Percentiles rank a stretch among this genome's conserved stretches.
These are phyloP conservation scores for Acrobasis suavella DNA, from an alignment of 2,888 invertebrate species.

Conservation along the genomic window DNA sequence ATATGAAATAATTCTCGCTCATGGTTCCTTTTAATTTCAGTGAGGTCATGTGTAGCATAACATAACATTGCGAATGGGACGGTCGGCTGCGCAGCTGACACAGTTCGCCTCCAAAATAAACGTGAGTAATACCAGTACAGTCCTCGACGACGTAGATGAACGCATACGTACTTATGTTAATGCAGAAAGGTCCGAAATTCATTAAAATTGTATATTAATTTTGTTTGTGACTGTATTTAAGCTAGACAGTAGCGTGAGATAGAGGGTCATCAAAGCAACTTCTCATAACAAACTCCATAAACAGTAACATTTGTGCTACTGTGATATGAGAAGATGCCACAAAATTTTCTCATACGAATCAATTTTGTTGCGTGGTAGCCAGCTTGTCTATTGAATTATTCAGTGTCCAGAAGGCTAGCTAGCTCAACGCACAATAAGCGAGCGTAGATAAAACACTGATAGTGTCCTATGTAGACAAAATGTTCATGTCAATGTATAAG, in stretches of 20 bases:
- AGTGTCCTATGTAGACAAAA: no score
- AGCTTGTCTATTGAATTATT: no score
- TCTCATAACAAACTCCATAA: constrained; percentile 12
- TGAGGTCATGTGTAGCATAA: constrained; percentile 22
- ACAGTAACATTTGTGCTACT: background rate
- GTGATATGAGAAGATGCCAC: background rate
- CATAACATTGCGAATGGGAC: constrained; percentile 16
- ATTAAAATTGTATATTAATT: background rate
- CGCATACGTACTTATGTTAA: background rate
- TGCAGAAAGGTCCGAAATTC: background rate
- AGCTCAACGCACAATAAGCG: no score
- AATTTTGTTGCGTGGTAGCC: background rate
- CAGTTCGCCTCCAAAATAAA: constrained; percentile 12
- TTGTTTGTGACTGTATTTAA: background rate
- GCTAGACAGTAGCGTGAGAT: constrained; percentile 4
- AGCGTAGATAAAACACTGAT: no score
- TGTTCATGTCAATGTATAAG: no score
- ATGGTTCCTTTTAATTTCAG: constrained; percentile 23
- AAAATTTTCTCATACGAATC: background rate
- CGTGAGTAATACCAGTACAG: constrained; percentile 10
- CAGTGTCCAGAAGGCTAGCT: no score
- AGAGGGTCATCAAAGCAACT: background rate
- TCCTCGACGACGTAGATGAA: background rate
- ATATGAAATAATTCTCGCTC: constrained; percentile 22
- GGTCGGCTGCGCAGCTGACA: constrained; percentile 7